Base-by-base conservation (phyloP, 2,888 invertebrate genomes). In the Trachelus stipa region DNA sequence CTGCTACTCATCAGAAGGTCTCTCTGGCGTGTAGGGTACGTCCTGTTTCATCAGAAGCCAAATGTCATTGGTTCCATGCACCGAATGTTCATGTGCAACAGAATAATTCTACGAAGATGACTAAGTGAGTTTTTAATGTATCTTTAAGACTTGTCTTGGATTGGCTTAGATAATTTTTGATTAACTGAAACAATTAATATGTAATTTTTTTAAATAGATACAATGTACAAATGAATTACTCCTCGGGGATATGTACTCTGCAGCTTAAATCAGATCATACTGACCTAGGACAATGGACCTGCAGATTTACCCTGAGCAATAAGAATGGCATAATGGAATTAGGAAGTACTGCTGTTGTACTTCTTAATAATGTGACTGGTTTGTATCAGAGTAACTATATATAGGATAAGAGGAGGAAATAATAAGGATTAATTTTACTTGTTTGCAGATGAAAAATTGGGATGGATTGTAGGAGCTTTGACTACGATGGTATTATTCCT, bases 261-360 rank as follows among this genome's bases (percentile, higher is more conserved):
- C 87, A 88, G 80, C 91, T 91, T 73, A 87, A 86, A 76, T 89
- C 91, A 0, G 86, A 87, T 73, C 83, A 86, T 37, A 80, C 85
- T 34, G 91, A 91, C 82, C 83, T 91, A n/a, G 91, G 91, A 11
- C 83, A 87, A 35, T 91, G 91, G 91, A 86, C 81, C n/a, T 91
- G 91, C 73, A 88, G 81, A 80, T 91, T 91, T 74, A 83, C 86
- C 4, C 40, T 88, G 4, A 37, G 78, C 1, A 83, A 81, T 73
- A 82, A 84, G 56, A 80, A 85, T 15, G 82, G 83, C 4, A 83
- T 86, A 11, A 80, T 85, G 35, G 88, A 88, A 69, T 79, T 91
- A 56, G 90, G 90, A 76, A 87, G 85, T 76, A 88, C 90, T 4
- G 85, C 89, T 1, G 81, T 91, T n/a, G 77, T 90, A 75, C 82